These are phyloP conservation scores for Coenonympha glycerion DNA, from an alignment of 2,888 invertebrate genomes.

Conservation along the genomic window DNA sequence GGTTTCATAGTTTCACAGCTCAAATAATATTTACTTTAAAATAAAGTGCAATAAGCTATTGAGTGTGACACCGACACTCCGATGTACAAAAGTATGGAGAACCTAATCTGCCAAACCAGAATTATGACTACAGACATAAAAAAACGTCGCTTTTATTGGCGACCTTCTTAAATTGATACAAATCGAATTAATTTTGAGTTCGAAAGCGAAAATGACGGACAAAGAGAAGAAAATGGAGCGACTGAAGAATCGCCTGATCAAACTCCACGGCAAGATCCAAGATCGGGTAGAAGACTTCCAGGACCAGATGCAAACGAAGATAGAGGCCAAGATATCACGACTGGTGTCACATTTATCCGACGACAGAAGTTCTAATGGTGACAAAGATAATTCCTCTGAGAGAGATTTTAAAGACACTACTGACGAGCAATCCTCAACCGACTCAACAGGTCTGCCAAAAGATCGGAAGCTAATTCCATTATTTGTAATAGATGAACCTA, in stretches of 20 bases:
- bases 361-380: conserved; percentile 52
- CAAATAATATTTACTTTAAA: too few species aligned
- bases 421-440: conserved; percentile 14
- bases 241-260: conserved; percentile 51
- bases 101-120: too few species aligned
- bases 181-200: not conserved
- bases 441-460: conserved; percentile 32
- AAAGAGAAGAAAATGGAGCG: conserved; percentile 57
- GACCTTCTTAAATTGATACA: too few species aligned
- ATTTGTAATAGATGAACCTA: conserved; percentile 52
- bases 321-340: conserved; percentile 50
- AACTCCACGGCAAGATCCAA: conserved; percentile 62
- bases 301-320: conserved; percentile 60
- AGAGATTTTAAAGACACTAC: conserved; percentile 20
- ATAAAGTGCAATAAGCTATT: too few species aligned
- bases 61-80: too few species aligned
- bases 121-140: too few species aligned
- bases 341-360: conserved; percentile 59
- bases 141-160: too few species aligned
- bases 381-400: conserved; percentile 31
- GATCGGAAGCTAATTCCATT: conserved; percentile 43
- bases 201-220: conserved; percentile 40
- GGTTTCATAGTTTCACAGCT: too few species aligned
- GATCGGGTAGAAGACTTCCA: conserved; percentile 63
- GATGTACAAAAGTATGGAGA: too few species aligned